A percentile compares a stretch with the other conserved stretches of the same genome.
These are phyloP conservation scores for Serripes groenlandicus DNA, from an alignment of 2,888 invertebrate species.

Conservation along the genomic window DNA sequence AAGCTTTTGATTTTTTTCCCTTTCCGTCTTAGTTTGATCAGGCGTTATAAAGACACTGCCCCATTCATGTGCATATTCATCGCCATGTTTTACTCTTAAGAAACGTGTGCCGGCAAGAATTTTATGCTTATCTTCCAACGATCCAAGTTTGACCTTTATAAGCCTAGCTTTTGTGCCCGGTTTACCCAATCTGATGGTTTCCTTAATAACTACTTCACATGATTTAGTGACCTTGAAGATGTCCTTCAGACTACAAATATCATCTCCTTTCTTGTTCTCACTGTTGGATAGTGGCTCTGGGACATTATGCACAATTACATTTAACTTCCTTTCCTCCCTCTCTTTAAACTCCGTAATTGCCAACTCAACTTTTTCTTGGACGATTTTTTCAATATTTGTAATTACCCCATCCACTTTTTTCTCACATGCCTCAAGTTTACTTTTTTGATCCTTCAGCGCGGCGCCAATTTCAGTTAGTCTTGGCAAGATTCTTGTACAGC, in stretches of 20 bases:
- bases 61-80: neutral
- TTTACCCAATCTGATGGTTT: constrained; percentile 1
- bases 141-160: neutral
- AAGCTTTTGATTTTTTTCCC: constrained; percentile 2
- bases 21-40: constrained; percentile 7
- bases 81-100: constrained; percentile 1
- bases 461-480: constrained; percentile 15
- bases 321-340: constrained; percentile 26
- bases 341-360: constrained; percentile 22
- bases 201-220: neutral
- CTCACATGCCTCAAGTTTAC: constrained; percentile 10
- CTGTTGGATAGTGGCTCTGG: constrained; percentile 12
- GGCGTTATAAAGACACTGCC: constrained; percentile 19
- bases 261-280: neutral
- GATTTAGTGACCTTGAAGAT: neutral
- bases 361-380: constrained; percentile 5
- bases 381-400: neutral
- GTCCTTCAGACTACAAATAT: neutral
- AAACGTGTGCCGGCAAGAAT: neutral
- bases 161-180: neutral
- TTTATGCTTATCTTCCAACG: constrained; percentile 3
- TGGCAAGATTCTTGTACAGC: constrained; percentile 10
- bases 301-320: constrained; percentile 25
- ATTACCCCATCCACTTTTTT: neutral
- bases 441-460: neutral